A percentile compares a stretch with the other conserved stretches of the same genome.
These are phyloP conservation scores for Atta texana DNA, from an alignment of 1,140 invertebrate genomes.

Conservation along the genomic window DNA sequence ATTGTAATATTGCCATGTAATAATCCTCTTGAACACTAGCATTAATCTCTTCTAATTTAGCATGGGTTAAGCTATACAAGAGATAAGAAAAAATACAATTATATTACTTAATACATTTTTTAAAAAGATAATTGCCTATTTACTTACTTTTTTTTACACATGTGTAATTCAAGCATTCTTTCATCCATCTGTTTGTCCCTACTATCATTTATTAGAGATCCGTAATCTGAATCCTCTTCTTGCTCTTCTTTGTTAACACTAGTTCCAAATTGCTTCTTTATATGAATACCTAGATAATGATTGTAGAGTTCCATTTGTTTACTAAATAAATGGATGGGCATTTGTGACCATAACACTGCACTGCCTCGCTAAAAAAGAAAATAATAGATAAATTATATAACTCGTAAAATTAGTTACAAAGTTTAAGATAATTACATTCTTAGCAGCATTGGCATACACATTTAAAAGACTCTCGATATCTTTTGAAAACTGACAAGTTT, in stretches of 20 bases:
- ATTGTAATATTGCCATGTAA: constrained; percentile 66
- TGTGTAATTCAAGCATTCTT: constrained; percentile 72
- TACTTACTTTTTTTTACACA: constrained; percentile 79
- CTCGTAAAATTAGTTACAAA: background rate
- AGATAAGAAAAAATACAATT: constrained; percentile 43
- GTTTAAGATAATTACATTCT: constrained; percentile 74
- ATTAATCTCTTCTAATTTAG: constrained; percentile 77
- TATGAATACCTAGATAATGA: constrained; percentile 78
- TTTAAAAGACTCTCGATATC: constrained; percentile 76
- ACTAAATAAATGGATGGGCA: constrained; percentile 80
- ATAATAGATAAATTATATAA: background rate
- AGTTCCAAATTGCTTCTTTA: constrained; percentile 78
- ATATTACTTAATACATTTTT: constrained; percentile 23
- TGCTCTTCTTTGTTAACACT: constrained; percentile 50
- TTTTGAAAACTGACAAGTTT: constrained; percentile 75
- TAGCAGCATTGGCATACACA: constrained; percentile 77
- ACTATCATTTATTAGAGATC: constrained; percentile 71
- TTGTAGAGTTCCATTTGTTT: constrained; percentile 82
- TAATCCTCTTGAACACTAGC: constrained; percentile 74
- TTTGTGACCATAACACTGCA: constrained; percentile 80
- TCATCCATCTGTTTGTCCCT: constrained; percentile 73
- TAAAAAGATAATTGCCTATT: background rate
- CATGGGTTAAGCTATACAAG: constrained; percentile 68
- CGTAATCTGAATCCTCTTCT: constrained; percentile 67
- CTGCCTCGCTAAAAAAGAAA: constrained; percentile 77